Evolutionary conservation across 2,797 vertebrate genomes (phyloP), one percentile per base, ranked within the genome.

Genomic region (Acipenser oxyrinchus): DNA sequence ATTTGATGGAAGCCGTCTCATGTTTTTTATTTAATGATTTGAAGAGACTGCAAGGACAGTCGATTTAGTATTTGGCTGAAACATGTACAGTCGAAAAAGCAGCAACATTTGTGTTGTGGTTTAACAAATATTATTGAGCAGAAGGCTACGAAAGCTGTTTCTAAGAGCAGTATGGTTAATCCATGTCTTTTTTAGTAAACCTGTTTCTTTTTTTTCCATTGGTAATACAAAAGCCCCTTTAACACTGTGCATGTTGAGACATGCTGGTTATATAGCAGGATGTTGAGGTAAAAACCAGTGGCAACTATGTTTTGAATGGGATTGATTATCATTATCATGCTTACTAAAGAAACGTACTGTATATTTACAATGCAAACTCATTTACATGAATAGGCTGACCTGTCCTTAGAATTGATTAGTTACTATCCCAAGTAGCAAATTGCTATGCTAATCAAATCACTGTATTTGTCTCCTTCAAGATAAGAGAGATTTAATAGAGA

Each of bases 401-500:
- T 37, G 23, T 86, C 78, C 81, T 64, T 82, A 84, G 86, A 82
- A 81, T 85, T 76, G 83, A 82, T 83, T 78, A 71, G 78, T 13
- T 64, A 69, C 79, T 12, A 76, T 76, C 74, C 58, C 66, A 78
- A 81, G 82, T 76, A 73, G 72, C 81, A 86, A 88, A 88, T 87
- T 87, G 82, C 82, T 81, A 82, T 83, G 81, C 82, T 89, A 88
- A 91, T 88, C 79, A 74, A 70, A 6, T 61, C 37, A 67, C 79
- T 80, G 76, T 78, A 73, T 66, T 12, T 60, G 72, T 72, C 75
- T 71, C 74, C 23, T 11, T 75, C 70, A 74, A 37, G 82, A 89
- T 86, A 84, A 83, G 78, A 72, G 76, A 78, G 86, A 84, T 90
- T 88, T 89, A 88, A 90, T 88, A 84, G 83, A 88, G 89, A 90